Base-by-base conservation (phyloP, 1,140 invertebrate genomes). In the Trialeurodes vaporariorum region DNA sequence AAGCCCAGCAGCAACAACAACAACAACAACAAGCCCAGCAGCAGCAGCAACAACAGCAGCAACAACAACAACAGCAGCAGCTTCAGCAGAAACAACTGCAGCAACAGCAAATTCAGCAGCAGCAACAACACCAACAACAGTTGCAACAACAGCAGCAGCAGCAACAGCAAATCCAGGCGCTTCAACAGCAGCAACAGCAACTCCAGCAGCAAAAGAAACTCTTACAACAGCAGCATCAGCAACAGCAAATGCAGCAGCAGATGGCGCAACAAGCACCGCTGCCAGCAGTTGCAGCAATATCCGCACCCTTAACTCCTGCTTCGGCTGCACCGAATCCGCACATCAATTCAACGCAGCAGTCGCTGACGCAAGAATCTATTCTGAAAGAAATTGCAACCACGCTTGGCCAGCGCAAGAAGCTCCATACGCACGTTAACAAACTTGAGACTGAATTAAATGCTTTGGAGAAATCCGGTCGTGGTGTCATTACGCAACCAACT, bases 371-470 rank as follows among this genome's bases (percentile, higher is more conserved):
- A 71, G 90, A 93, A 75, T 86, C 87, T 70, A 87, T 94, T 72
- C 76, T 93, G 59, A 88, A 89, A 74, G 92, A 95, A 79, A 93
- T 95, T 68, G 89, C 87, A 2, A 84, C 87, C 1, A 93, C 91
- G 11, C 77, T 94, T 66, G 83, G 86, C 2, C 88, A 92, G 66
- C 82, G 91, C 17, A 93, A 93, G 76, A 85, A 89, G 71, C 78
- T 94, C 24, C 88, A 91, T 69, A 84, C 84, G 27, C 88, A 92
- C 77, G 79, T 81, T 63, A 68, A 84, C 65, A 81, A 86, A 76
- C 77, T 91, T 73, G 85, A 94, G 74, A 83, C 83, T 66, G 92
- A 94, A 75, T 82, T 92, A 2, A 81, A 83, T 21, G 82, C 83
- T 25, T 80, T 94, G 74, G 90, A 93, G 72, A 86, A 88, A 49